phyloP scores from a whole-genome alignment of 2,888 invertebrate species.

The Chalcosyrphus nemorum region DNA sequence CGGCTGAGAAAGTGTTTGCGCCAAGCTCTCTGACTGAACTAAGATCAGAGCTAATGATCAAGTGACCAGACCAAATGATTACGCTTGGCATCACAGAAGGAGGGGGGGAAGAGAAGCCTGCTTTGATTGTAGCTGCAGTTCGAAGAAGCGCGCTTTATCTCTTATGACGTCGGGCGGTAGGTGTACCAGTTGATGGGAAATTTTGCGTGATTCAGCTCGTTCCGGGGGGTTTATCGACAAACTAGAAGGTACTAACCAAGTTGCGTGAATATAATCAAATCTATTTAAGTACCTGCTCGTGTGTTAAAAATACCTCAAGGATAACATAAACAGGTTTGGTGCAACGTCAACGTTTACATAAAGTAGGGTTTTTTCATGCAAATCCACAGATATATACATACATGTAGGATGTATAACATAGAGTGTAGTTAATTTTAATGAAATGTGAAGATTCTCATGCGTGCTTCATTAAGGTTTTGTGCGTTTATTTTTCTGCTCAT shows the following conservation, averaged over 20 bases:
- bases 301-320: conserved; percentile 12
- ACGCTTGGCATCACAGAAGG: not conserved
- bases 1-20: conserved; percentile 1
- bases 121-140: conserved; percentile 14
- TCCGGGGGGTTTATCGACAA: conserved; percentile 33
- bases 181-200: conserved; percentile 33
- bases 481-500: no score
- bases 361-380: no score
- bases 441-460: no score
- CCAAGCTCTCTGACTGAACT: not conserved
- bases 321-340: conserved; percentile 4
- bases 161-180: not conserved
- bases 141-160: not conserved
- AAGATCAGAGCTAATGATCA: not conserved
- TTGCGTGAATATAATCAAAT: conserved; percentile 18
- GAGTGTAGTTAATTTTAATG: no score
- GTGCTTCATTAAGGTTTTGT: no score
- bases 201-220: conserved; percentile 25
- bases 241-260: not conserved
- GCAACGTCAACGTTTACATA: not conserved
- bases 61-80: conserved; percentile 15
- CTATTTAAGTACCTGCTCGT: not conserved
- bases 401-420: no score
- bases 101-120: not conserved
- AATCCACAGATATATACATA: no score